Percentiles rank a stretch among this genome's conserved stretches.
Evolutionary conservation across 2,113 vertebrate genomes (phyloP).

Genomic region (Motacilla tschutschensis): DNA sequence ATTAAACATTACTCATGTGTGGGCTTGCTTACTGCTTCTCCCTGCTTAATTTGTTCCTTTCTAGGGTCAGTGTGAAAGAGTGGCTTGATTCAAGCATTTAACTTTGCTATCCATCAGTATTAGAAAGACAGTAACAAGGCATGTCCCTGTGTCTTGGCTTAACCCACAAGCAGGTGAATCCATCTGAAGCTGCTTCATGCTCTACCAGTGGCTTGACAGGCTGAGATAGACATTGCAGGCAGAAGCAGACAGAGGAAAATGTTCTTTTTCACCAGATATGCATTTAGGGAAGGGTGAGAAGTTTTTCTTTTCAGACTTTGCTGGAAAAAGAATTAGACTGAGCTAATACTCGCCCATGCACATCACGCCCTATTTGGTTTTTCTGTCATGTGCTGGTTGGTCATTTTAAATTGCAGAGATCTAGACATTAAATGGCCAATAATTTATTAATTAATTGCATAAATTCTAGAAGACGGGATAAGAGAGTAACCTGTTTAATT

Average conservation of each 20-base stretch:
- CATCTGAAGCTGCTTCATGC: not conserved
- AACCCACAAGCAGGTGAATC: not conserved
- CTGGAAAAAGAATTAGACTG: not conserved
- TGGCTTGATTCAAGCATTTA: not conserved
- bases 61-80: not conserved
- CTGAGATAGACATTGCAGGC: not conserved
- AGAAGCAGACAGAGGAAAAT: not conserved
- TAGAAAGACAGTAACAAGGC: not conserved
- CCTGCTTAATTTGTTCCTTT: not conserved
- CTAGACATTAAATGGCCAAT: not conserved
- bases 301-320: not conserved
- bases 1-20: not conserved
- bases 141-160: not conserved
- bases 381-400: not conserved
- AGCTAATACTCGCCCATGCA: rapidly evolving
- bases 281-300: not conserved
- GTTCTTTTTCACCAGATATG: not conserved
- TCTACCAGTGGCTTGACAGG: not conserved
- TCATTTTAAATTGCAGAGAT: not conserved
- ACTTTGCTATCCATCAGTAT: not conserved
- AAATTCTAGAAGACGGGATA: not conserved
- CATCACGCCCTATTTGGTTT: rapidly evolving
- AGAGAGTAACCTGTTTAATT: not conserved
- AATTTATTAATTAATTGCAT: not conserved
- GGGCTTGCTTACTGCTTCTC: not conserved